These are phyloP conservation scores for Pluvialis apricaria DNA, from an alignment of 2,113 vertebrate species.

Conservation along the genomic window DNA sequence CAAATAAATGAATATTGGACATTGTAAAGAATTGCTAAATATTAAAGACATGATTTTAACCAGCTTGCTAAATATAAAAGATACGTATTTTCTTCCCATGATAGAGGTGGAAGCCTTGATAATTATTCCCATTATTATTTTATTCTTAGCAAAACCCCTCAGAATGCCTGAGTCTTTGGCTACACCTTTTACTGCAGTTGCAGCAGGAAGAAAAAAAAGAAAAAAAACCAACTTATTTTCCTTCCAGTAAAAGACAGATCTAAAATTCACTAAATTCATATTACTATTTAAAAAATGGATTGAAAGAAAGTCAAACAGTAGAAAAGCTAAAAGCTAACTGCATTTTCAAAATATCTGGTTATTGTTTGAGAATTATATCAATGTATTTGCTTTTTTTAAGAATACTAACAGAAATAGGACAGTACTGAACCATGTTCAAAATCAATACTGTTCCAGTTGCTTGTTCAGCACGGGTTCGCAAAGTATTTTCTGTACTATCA, in stretches of 20 bases:
- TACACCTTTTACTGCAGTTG: conserved; percentile 70
- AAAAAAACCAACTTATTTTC: not conserved
- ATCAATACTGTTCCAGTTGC: conserved; percentile 55
- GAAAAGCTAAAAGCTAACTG: not conserved
- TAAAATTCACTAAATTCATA: conserved; percentile 26
- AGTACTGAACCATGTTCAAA: conserved; percentile 23
- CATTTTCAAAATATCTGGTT: not conserved
- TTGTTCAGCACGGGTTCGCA: conserved; percentile 51
- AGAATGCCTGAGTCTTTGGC: conserved; percentile 2
- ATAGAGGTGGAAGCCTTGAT: not conserved
- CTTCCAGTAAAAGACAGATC: conserved; percentile 2
- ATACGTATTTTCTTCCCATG: not conserved
- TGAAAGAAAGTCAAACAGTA: not conserved
- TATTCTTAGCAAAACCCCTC: not conserved
- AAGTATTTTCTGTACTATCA: conserved; percentile 41
- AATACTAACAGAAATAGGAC: conserved; percentile 27
- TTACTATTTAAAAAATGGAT: not conserved
- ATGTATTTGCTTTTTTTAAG: conserved; percentile 19
- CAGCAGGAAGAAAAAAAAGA: not conserved
- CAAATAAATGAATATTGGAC: conserved; percentile 6
- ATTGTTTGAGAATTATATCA: not conserved
- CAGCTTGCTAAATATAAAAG: not conserved
- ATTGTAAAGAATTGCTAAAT: conserved; percentile 9
- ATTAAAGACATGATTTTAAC: not conserved
- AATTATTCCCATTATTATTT: conserved; percentile 1